Evolutionary conservation across 2,888 invertebrate species (phyloP), one percentile per base, ranked within the genome.

Genomic region (Diploptera punctata): DNA sequence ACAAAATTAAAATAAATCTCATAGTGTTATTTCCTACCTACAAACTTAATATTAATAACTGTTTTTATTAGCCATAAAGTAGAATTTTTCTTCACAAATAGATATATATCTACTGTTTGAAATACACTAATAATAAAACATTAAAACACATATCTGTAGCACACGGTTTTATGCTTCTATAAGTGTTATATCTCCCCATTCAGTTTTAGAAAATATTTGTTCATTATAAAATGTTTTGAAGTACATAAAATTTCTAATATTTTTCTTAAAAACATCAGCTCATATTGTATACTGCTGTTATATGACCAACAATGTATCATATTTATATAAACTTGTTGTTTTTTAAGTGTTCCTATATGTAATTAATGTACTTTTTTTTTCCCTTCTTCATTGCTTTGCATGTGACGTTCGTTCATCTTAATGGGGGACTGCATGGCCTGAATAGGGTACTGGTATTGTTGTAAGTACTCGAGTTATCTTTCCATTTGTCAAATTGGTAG

Each of bases 341-440:
- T 74, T 69, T 73, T 71, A 24, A 61, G 67, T 74, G 72, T 70
- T 74, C 60, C 70, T 74, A 65, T 49, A 67, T 75, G 74, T 75
- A 74, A 76, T 76, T 76, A 76, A 76, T 76, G 75, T 76, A 75
- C 70, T 26, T 75, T 76, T 73, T 75, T 70, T 70, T 62, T 72
- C 74, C 74, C 71, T 73, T 76, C 75, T 75, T 73, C 74, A 62
- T 77, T 76, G 75, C 76, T 77, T 76, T 77, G 77, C 77, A 77
- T 77, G 77, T 71, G 44, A 67, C 71, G 67, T 67, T 68, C 68
- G 67, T 62, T 68, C 74, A 68, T 73, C 75, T 73, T 75, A 67
- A 73, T 70, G 74, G 68, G 68, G 76, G 74, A 72, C 76, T 76
- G 76, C 76, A 76, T 76, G 76, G 75, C 74, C 75, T 77, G 76